Evolutionary conservation across 1,140 invertebrate genomes (phyloP).

Genomic region (Nephotettix cincticeps): DNA sequence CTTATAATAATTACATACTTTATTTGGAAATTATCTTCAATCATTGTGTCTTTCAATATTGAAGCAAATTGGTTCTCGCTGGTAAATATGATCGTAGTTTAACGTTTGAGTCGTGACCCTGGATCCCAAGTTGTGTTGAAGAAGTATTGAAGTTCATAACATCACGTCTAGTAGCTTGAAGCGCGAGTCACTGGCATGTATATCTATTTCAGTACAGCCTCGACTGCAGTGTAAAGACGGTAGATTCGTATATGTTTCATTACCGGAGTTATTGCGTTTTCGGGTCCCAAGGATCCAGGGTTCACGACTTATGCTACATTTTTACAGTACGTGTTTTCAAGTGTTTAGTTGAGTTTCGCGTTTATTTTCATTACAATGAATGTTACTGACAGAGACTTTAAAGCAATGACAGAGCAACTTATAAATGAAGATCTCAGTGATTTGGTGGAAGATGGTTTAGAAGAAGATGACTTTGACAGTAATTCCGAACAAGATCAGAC

Average conservation of each 20-base stretch:
- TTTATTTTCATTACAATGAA: neutral
- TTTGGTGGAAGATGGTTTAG: neutral
- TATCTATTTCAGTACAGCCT: neutral
- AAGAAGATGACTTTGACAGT: slow-evolving; percentile 13
- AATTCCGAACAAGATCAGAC: neutral
- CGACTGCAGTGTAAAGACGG: neutral
- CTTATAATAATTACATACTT: no score
- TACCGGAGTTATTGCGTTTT: neutral
- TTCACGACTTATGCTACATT: neutral
- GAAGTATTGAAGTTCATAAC: neutral
- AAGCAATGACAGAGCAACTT: neutral
- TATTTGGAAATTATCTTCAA: no score
- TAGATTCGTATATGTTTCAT: neutral
- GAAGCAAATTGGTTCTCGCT: no score
- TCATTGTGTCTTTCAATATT: no score
- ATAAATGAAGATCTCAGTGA: neutral
- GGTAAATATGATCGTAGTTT: no score
- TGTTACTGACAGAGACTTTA: slow-evolving; percentile 1
- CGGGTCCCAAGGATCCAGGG: neutral
- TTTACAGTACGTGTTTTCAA: neutral
- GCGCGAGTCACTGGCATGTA: slow-evolving; percentile 3
- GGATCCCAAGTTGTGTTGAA: neutral
- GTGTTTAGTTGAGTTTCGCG: neutral
- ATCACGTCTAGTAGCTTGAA: neutral
- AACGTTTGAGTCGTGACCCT: slow-evolving; percentile 8